These are phyloP conservation scores for Iguana delicatissima DNA, from an alignment of 2,797 vertebrate genomes.

Conservation along the genomic window DNA sequence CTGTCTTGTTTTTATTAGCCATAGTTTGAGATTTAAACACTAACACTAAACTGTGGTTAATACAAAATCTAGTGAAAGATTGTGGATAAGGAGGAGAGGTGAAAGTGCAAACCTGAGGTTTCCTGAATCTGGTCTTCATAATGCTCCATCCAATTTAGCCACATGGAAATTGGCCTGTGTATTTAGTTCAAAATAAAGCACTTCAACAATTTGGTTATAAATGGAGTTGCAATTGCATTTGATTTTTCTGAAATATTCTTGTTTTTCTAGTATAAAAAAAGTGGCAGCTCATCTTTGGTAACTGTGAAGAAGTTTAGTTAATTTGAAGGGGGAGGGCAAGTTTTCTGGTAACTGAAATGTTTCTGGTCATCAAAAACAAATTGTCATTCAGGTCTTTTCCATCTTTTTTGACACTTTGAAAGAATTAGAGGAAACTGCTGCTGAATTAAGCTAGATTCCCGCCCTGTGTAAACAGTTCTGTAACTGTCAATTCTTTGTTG, in stretches of 20 bases:
- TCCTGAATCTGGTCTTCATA: neutral
- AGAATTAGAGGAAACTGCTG: neutral
- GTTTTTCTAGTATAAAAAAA: conserved; percentile 16
- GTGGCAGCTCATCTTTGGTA: neutral
- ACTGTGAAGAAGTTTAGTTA: neutral
- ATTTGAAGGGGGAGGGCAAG: neutral
- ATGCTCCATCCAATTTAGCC: no score
- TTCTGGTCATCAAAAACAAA: neutral
- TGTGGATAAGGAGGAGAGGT: no score
- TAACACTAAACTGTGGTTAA: neutral
- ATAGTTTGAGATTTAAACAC: neutral
- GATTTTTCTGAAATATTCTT: neutral
- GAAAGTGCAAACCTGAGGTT: neutral
- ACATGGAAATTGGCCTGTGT: neutral
- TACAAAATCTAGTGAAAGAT: neutral
- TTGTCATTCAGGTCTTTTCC: neutral
- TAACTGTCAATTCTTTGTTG: no score
- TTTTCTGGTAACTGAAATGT: neutral
- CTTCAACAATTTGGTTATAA: neutral
- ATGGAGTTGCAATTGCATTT: neutral
- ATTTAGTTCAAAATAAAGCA: neutral
- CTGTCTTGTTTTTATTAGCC: neutral
- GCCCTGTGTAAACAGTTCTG: neutral
- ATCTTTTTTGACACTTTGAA: neutral
- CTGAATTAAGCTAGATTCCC: neutral